Percentiles rank a stretch among this genome's conserved stretches.
Evolutionary conservation across 2,888 invertebrate genomes (phyloP).

Genomic region (Tethea ocularis): DNA sequence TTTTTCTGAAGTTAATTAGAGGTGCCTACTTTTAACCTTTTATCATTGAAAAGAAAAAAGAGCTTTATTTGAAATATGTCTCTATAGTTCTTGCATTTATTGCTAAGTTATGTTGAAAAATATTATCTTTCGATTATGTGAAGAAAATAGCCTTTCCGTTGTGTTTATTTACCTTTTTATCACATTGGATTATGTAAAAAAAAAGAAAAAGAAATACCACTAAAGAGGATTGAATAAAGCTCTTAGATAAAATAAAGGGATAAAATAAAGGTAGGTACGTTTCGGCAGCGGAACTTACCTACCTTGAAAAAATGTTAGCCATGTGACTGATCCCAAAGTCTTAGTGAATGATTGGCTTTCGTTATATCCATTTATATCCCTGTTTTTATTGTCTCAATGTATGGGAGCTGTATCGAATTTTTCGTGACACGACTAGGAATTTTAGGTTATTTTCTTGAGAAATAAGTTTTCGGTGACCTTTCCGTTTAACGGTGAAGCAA

Average conservation of each 20-base stretch:
- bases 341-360: conserved; percentile 8
- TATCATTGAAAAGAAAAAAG: background rate
- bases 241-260: background rate
- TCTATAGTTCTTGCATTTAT: background rate
- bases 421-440: background rate
- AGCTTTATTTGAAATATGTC: background rate
- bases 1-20: too few relatives aligned
- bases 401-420: conserved; percentile 3
- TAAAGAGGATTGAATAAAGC: background rate
- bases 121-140: background rate
- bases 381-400: conserved; percentile 5
- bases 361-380: conserved; percentile 7
- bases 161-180: background rate
- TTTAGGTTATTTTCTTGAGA: background rate
- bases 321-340: conserved; percentile 6
- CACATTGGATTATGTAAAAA: background rate
- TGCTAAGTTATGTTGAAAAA: background rate
- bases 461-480: too few relatives aligned
- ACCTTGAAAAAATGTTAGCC: background rate
- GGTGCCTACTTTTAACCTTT: background rate
- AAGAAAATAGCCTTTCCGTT: background rate
- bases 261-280: background rate
- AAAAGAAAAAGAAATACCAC: background rate
- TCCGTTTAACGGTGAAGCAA: background rate
- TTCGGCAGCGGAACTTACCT: background rate